A percentile compares a stretch with the other conserved stretches of the same genome.
phyloP scores from a whole-genome alignment of 2,113 vertebrate species.

The Bolborhynchus lineola region DNA sequence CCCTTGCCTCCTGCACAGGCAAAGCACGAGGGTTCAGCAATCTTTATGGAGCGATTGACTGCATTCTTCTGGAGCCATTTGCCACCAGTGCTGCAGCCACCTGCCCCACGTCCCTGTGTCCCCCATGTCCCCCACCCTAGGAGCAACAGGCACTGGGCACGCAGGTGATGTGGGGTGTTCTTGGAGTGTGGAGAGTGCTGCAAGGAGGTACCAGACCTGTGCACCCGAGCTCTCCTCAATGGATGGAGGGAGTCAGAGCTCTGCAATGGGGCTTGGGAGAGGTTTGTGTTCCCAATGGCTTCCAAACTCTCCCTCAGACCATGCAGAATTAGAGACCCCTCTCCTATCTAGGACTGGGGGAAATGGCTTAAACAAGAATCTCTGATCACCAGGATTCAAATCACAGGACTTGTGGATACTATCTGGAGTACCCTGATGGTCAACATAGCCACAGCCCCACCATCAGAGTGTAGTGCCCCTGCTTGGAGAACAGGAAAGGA shows the following conservation, averaged over 20 bases:
- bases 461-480: background rate
- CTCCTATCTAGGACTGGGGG: background rate
- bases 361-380: background rate
- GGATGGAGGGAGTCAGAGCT: background rate
- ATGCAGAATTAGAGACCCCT: background rate
- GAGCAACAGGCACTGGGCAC: background rate
- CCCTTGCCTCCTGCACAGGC: background rate
- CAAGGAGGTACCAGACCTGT: background rate
- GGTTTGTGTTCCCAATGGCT: background rate
- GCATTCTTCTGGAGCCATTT: background rate
- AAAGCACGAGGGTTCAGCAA: background rate
- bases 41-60: accelerated
- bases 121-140: accelerated
- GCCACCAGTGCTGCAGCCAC: background rate
- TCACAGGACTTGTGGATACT: background rate
- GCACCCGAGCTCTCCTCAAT: accelerated
- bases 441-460: background rate
- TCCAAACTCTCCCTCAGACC: background rate
- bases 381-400: accelerated
- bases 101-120: accelerated
- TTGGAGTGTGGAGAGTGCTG: background rate
- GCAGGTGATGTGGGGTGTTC: accelerated
- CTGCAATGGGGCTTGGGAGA: background rate
- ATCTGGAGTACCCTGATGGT: too few relatives aligned
- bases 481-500: background rate